These are phyloP conservation scores for Tuta absoluta DNA, from an alignment of 2,888 invertebrate genomes.

Conservation along the genomic window DNA sequence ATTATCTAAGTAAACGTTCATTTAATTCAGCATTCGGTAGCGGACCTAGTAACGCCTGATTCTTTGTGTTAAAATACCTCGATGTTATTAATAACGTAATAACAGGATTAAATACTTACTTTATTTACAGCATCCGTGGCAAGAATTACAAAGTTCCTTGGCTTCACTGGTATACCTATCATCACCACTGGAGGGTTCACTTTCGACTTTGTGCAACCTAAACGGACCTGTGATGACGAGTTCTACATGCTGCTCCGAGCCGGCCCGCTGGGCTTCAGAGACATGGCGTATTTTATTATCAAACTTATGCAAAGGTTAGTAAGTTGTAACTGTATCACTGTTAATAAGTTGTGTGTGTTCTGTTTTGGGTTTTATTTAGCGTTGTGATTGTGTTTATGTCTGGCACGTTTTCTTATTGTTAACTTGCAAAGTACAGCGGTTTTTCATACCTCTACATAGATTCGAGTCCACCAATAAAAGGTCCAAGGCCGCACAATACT, in stretches of 20 bases:
- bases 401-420: too few species aligned
- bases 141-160: constrained; percentile 88
- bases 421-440: too few species aligned
- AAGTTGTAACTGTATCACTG: too few species aligned
- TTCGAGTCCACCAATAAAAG: too few species aligned
- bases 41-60: too few species aligned
- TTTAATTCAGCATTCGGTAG: too few species aligned
- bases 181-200: constrained; percentile 91
- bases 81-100: too few species aligned
- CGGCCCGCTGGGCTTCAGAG: constrained; percentile 87
- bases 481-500: too few species aligned
- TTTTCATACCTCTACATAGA: too few species aligned
- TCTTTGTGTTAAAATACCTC: too few species aligned
- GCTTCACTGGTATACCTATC: constrained; percentile 86
- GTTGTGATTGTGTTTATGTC: too few species aligned
- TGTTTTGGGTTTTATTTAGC: background rate
- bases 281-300: constrained; percentile 86
- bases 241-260: constrained; percentile 89
- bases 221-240: constrained; percentile 86
- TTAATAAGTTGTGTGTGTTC: background rate
- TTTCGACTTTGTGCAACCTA: constrained; percentile 86
- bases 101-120: background rate
- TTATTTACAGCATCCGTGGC: constrained; percentile 87
- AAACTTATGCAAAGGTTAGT: constrained; percentile 86
- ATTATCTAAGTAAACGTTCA: too few species aligned